These are phyloP conservation scores for Sphecodes monilicornis DNA, from an alignment of 2,888 invertebrate species.

Conservation along the genomic window DNA sequence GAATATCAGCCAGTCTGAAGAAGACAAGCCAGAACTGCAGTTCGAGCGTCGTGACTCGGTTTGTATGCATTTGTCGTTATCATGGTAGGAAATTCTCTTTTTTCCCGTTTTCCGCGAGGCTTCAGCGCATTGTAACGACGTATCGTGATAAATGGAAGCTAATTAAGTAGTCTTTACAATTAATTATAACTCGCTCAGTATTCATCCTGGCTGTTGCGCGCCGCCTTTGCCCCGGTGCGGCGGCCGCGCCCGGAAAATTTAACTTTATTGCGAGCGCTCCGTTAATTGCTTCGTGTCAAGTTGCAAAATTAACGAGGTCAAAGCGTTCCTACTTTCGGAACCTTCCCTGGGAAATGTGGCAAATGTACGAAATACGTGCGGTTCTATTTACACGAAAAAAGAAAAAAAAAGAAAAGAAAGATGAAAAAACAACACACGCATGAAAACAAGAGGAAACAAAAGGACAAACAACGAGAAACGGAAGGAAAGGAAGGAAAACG, in stretches of 20 bases:
- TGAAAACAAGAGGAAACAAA: background rate
- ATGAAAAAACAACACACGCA: background rate
- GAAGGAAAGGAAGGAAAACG: background rate
- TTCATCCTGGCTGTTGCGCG: background rate
- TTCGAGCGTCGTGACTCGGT: background rate
- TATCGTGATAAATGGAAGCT: conserved; percentile 21
- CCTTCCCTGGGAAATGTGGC: conserved; percentile 1
- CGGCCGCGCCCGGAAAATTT: conserved; percentile 18
- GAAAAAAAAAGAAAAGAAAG: too few species aligned
- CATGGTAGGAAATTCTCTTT: background rate
- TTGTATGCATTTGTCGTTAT: background rate
- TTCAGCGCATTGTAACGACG: conserved; percentile 4
- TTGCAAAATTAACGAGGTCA: conserved; percentile 32
- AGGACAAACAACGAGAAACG: background rate
- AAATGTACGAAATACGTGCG: conserved; percentile 1
- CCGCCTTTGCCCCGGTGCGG: background rate
- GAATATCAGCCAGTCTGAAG: background rate
- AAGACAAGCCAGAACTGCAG: background rate
- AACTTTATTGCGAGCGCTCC: conserved; percentile 29
- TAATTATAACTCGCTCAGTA: conserved; percentile 22
- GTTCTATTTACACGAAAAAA: background rate
- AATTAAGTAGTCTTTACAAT: conserved; percentile 27
- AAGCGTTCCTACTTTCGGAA: conserved; percentile 18
- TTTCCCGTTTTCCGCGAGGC: background rate
- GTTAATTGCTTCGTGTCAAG: conserved; percentile 18